Evolutionary conservation across 2,113 vertebrate species (phyloP), one percentile per base, ranked within the genome.

Genomic region (Terrapene triunguis): DNA sequence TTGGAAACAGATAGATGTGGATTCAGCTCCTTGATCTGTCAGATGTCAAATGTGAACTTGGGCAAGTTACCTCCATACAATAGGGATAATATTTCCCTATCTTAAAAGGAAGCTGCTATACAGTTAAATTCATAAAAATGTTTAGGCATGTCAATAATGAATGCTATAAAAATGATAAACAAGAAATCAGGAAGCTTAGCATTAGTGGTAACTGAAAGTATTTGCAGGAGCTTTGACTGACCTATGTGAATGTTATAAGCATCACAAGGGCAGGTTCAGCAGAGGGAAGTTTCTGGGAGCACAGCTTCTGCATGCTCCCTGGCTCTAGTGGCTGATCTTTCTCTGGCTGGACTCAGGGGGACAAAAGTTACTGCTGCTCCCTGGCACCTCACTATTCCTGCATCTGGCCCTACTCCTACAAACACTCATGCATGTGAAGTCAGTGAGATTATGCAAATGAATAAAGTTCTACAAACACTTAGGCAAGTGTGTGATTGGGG

Each of bases 1-100:
- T 69, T 53, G 93, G 62, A 94, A 89, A 65, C 17, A 92, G 89
- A 62, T 84, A 92, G 87, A 62, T 84, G 51, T 65, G 62, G 4
- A 69, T 35, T 69, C 12, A 69, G 35, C 65, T 69, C 65, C 24
- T 76, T 22, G 35, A n/a, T 48, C 72, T 54, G 44, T 53, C 14
- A n/a, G 51, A 81, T 74, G 87, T 57, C 82, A 80, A 89, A 78
- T 7, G 1, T 87, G 87, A 83, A 24, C 88, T 48, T 50, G 82
- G 80, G 62, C 0, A 27, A 90, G 53, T 22, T 62, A 13, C 50
- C 89, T 78, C 51, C 76, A 25, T 88, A 86, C 89, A 89, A 72
- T n/a, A 82, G 0, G 4, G 38, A 53, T 38, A 89, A 78, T 2
- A 76, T 1, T 88, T 21, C 6, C n/a, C 90, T 95, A 88, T 79